Base-by-base conservation (phyloP, 2,888 invertebrate genomes). In the Leptarthrus brevirostris region DNA sequence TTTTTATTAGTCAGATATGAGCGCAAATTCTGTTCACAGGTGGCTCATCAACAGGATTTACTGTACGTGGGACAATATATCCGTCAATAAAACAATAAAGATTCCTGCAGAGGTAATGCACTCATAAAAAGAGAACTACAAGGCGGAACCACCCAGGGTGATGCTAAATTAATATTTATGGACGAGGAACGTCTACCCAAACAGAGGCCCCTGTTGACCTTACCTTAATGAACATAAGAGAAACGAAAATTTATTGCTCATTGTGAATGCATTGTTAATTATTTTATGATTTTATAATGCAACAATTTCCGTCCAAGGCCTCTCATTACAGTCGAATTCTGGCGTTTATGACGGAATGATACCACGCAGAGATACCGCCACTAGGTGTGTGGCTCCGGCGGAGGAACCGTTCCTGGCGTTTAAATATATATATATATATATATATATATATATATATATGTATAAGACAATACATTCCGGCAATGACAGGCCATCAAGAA, bases 251-350 rank as follows among this genome's bases (percentile, higher is more conserved):
- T 64, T 64, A 64, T 64, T 40, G 64, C 64, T 64, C 64, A 64
- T 64, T 64, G 64, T 64, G 44, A 47, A 64, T 64, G 64, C 64
- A 64, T 64, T 64, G 64, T 64, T 64, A 64, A 64, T 64, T 64
- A 64, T 64, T 64, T 64, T 64, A 64, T 64, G 64, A 64, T 64
- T 64, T 64, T 64, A 64, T 64, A 64, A 64, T 64, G 64, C 64
- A 64, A 47, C 64, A 64, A 47, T 64, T 44, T 64, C 64, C 64
- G 64, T 44, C 64, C 44, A 44, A 8, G 18, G 64, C 10, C 47
- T 64, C 22, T 47, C 24, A 47, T 64, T 64, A 36, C n/a, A 24
- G 64, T 14, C 10, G 14, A 3, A 44, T 22, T 64, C 22, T 44
- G 64, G 24, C 16, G 44, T 64, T 64, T 47, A 64, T 64, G 64